Evolutionary conservation across 2,888 invertebrate species (phyloP).

Genomic region (Drosophila anomalata): DNA sequence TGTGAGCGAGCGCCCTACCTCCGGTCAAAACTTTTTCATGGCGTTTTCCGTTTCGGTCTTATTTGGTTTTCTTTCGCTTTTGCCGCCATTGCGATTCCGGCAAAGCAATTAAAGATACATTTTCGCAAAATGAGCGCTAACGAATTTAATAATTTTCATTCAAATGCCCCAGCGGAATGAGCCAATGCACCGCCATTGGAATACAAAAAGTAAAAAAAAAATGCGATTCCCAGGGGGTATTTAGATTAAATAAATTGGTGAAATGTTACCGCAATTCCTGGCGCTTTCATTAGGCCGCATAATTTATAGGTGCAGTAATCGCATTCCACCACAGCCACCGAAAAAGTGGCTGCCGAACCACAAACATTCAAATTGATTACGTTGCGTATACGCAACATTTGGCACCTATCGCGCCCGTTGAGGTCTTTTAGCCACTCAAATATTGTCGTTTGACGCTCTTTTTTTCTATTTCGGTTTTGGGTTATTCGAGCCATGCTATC

Average conservation of each 20-base stretch:
- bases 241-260: slow-evolving; percentile 18
- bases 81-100: slow-evolving; percentile 35
- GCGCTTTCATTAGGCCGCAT: slow-evolving; percentile 30
- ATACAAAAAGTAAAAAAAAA: slow-evolving; percentile 28
- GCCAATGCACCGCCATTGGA: slow-evolving; percentile 21
- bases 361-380: slow-evolving; percentile 63
- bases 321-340: slow-evolving; percentile 15
- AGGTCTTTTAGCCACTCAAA: slow-evolving; percentile 13
- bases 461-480: slow-evolving; percentile 1
- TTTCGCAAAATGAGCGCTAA: slow-evolving; percentile 41
- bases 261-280: slow-evolving; percentile 22
- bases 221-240: slow-evolving; percentile 23
- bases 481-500: slow-evolving; percentile 31
- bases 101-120: slow-evolving; percentile 56
- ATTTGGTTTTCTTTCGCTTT: slow-evolving; percentile 15
- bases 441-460: slow-evolving; percentile 38
- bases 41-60: slow-evolving; percentile 7
- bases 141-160: slow-evolving; percentile 49
- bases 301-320: slow-evolving; percentile 44
- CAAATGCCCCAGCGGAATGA: slow-evolving; percentile 18
- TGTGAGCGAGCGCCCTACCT: slow-evolving; percentile 8
- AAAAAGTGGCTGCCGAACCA: slow-evolving; percentile 52
- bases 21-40: slow-evolving; percentile 21
- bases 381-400: slow-evolving; percentile 72
- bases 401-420: slow-evolving; percentile 12